These are phyloP conservation scores for Hypothenemus hampei DNA, from an alignment of 1,140 invertebrate species.

Conservation along the genomic window DNA sequence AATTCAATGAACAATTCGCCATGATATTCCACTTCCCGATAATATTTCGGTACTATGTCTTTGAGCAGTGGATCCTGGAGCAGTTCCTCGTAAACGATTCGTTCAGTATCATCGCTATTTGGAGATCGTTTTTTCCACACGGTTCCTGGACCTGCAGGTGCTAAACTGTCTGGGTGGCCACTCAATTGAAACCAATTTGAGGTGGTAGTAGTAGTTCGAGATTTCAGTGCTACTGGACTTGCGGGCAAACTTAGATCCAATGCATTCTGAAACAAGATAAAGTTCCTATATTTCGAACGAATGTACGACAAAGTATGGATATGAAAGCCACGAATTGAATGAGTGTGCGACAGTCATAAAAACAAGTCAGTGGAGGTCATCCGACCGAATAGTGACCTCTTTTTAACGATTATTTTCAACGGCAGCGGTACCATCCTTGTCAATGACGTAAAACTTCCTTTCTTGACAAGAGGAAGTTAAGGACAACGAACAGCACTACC, in stretches of 20 bases:
- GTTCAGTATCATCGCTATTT: constrained; percentile 68
- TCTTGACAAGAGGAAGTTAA: no score
- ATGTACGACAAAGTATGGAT: no score
- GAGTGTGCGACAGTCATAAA: no score
- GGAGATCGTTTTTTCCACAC: constrained; percentile 83
- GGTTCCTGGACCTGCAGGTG: constrained; percentile 87
- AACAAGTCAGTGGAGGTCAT: no score
- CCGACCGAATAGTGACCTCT: no score
- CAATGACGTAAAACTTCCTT: no score
- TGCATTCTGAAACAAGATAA: constrained; percentile 72
- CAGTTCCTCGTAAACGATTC: constrained; percentile 75
- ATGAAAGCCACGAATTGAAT: no score
- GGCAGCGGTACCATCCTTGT: no score
- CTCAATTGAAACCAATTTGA: constrained; percentile 91
- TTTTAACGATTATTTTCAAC: no score
- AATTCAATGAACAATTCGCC: constrained; percentile 87
- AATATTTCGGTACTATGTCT: constrained; percentile 81
- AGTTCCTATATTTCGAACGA: no score
- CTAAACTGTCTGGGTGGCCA: constrained; percentile 88
- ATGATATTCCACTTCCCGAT: constrained; percentile 78
- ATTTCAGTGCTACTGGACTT: constrained; percentile 78
- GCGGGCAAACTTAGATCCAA: constrained; percentile 88
- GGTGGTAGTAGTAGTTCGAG: constrained; percentile 53
- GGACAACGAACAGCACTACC: no score
- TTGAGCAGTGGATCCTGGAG: constrained; percentile 68